Evolutionary conservation across 1,140 invertebrate species (phyloP).

Genomic region (Andrena cerasifolii): DNA sequence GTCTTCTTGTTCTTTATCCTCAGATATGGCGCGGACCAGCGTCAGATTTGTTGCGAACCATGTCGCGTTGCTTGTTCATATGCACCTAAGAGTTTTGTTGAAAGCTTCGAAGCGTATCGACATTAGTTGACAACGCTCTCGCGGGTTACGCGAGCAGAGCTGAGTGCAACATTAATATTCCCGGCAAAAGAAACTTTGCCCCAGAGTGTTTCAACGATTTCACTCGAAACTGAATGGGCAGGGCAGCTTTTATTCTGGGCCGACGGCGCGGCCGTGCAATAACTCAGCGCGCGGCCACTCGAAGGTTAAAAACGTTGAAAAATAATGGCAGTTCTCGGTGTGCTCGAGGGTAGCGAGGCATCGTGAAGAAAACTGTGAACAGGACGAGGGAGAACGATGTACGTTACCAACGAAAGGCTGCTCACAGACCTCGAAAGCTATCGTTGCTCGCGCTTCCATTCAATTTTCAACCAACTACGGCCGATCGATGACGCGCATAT

Average conservation of each 20-base stretch:
- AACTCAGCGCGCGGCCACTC: conserved; percentile 6
- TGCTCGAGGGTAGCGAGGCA: neutral
- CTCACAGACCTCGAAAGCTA: conserved; percentile 40
- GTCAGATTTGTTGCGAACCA: no score
- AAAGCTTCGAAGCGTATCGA: neutral
- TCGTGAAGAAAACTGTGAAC: neutral
- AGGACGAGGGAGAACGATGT: conserved; percentile 5
- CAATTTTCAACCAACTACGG: conserved; percentile 3
- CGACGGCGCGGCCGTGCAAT: neutral
- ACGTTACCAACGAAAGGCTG: conserved; percentile 44
- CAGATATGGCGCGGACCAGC: no score
- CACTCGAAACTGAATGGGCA: neutral
- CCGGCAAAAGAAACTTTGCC: conserved; percentile 11
- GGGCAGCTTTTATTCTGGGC: conserved; percentile 14
- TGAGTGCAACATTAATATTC: conserved; percentile 48
- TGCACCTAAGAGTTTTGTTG: neutral
- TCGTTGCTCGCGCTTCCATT: conserved; percentile 45
- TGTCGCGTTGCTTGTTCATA: neutral
- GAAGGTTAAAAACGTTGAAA: conserved; percentile 39
- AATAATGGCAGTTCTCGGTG: conserved; percentile 43
- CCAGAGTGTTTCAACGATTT: conserved; percentile 21
- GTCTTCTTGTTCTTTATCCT: no score
- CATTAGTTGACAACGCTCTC: conserved; percentile 15
- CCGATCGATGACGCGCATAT: conserved; percentile 23
- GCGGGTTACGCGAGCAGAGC: neutral